phyloP scores from a whole-genome alignment of 1,140 invertebrate species.

The Cepaea nemoralis region DNA sequence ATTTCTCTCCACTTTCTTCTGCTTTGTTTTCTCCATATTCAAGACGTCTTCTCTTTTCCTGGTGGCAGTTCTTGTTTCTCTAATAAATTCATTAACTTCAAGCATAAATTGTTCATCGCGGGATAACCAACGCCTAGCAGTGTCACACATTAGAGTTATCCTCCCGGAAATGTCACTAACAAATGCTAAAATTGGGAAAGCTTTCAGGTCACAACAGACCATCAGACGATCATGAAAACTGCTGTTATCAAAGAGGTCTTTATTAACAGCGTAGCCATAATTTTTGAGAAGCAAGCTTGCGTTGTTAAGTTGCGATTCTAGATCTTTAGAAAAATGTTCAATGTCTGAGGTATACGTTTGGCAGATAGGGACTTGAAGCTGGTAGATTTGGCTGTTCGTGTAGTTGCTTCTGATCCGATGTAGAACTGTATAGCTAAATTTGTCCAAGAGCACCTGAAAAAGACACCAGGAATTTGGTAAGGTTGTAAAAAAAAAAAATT shows the following conservation, averaged over 20 bases:
- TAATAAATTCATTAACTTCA: constrained; percentile 65
- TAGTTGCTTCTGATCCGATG: constrained; percentile 63
- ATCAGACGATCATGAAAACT: constrained; percentile 61
- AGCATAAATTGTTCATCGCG: constrained; percentile 66
- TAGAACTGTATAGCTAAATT: constrained; percentile 62
- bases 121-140: constrained; percentile 64
- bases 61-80: constrained; percentile 59
- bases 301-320: constrained; percentile 55
- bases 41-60: constrained; percentile 59
- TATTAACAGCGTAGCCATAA: constrained; percentile 57
- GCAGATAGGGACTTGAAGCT: constrained; percentile 61
- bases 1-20: constrained; percentile 62
- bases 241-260: constrained; percentile 60
- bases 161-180: constrained; percentile 64
- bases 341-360: constrained; percentile 62
- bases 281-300: constrained; percentile 59
- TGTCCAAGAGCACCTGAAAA: constrained; percentile 51
- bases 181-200: constrained; percentile 66
- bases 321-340: constrained; percentile 52
- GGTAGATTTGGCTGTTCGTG: constrained; percentile 53
- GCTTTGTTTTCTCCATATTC: constrained; percentile 62
- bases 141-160: constrained; percentile 53
- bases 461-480: neutral
- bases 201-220: constrained; percentile 65
- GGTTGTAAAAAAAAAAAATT: neutral